Base-by-base conservation (phyloP, 1,140 invertebrate species). In the Drosophila insularis region DNA sequence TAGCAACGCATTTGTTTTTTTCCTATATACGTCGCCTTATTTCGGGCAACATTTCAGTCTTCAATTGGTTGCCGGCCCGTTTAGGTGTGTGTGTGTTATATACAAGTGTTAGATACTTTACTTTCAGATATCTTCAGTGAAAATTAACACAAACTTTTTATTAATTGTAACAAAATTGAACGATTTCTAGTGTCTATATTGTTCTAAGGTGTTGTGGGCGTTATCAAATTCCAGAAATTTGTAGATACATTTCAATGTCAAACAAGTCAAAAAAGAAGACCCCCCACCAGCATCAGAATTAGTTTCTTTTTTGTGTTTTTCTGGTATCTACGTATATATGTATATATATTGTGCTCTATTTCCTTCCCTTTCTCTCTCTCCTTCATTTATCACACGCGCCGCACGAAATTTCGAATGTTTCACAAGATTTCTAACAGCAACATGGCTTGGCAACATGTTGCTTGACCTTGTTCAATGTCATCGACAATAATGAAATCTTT, bases 401-500 rank as follows among this genome's bases (percentile, higher is more conserved):
- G 23, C 74, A 66, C 68, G 53, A 63, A 27, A 43, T 54, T 74
- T 64, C 61, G 32, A 32, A 21, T 21, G 17, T 50, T 21, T 46
- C 43, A 13, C 43, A 55, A 43, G 37, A 71, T 68, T 68, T 64
- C 78, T 65, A 70, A 63, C 53, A 64, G 72, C 31, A 67, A 50
- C 43, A 60, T 43, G 37, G 40, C 73, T 6, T 21, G 11, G 74
- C 66, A 81, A 78, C 78, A 86, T 87, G 79, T 80, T 73, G 84
- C 64, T 37, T 87, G 84, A 87, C 84, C 84, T 89, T 89, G 84
- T 89, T 80, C 84, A 89, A 89, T 89, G 84, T 89, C 84, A 89
- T 19, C 17, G 37, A 40, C 63, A 19, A 50, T 21, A 59, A 64
- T 73, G 55, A 7, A 46, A 70, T 63, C 27, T 50, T 37, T 31